Conservation (phyloP, 1,140 invertebrate genomes). For the Panagrolaimus sp. region DNA sequence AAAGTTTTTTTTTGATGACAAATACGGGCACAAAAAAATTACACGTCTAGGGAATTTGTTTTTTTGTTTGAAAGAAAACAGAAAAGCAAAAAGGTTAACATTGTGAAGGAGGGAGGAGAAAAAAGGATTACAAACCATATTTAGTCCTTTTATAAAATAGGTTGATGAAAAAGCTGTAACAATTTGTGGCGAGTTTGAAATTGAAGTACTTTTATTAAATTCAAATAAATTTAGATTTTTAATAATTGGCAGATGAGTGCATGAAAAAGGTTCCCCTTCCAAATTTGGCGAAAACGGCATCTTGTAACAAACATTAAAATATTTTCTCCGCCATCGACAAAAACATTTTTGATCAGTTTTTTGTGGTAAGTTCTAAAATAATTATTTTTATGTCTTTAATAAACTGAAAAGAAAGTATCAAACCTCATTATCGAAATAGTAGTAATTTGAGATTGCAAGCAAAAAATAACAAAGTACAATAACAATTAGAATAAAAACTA, state of each 20-base stretch:
- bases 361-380: too few relatives aligned
- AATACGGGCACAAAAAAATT: not conserved
- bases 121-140: not conserved
- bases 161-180: constrained; percentile 2
- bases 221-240: not conserved
- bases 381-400: too few relatives aligned
- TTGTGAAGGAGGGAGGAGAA: too few relatives aligned
- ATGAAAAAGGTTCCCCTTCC: not conserved
- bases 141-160: not conserved
- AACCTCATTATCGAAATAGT: too few relatives aligned
- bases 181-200: not conserved
- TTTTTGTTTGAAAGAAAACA: too few relatives aligned
- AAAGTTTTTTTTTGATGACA: not conserved
- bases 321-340: not conserved
- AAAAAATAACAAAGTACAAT: too few relatives aligned
- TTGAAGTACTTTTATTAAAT: not conserved
- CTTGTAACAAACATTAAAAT: constrained; percentile 3
- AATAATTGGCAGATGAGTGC: not conserved
- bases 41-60: not conserved
- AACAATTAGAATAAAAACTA: too few relatives aligned
- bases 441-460: too few relatives aligned
- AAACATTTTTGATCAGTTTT: not conserved
- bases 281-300: not conserved
- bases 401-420: too few relatives aligned
- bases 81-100: too few relatives aligned